These are phyloP conservation scores for Camponotus floridanus DNA, from an alignment of 1,140 invertebrate genomes.

Conservation along the genomic window DNA sequence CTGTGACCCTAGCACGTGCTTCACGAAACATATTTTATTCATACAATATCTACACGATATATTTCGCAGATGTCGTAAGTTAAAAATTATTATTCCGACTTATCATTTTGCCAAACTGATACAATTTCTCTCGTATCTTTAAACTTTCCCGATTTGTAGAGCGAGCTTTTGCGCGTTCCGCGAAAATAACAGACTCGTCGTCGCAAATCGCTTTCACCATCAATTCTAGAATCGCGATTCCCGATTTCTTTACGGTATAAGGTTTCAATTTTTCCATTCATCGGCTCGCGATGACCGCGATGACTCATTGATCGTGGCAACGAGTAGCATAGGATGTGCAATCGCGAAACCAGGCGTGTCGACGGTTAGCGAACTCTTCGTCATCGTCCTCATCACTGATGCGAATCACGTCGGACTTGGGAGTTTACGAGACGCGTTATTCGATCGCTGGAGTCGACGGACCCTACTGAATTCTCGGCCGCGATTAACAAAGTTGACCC, in stretches of 20 bases:
- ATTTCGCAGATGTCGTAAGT: background rate
- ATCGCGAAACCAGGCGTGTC: constrained; percentile 57
- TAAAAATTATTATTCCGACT: background rate
- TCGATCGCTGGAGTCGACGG: constrained; percentile 27
- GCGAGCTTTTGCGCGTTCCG: background rate
- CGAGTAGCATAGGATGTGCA: constrained; percentile 4
- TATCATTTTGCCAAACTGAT: background rate
- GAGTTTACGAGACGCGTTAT: constrained; percentile 57
- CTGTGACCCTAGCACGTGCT: background rate
- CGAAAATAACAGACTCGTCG: background rate
- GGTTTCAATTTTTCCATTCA: constrained; percentile 58
- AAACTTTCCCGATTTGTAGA: background rate
- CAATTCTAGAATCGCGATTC: constrained; percentile 8
- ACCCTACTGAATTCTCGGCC: constrained; percentile 34
- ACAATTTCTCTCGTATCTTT: background rate
- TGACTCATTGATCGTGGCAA: constrained; percentile 60
- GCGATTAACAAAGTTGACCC: constrained; percentile 29
- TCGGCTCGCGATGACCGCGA: constrained; percentile 50
- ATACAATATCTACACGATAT: background rate
- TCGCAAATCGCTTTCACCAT: background rate
- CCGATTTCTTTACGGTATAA: constrained; percentile 7
- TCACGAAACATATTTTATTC: background rate
- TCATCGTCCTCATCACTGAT: constrained; percentile 32
- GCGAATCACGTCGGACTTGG: constrained; percentile 46
- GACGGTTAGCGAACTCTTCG: constrained; percentile 38